These are phyloP conservation scores for Hypotaenidia okinawae DNA, from an alignment of 2,797 vertebrate species.

Conservation along the genomic window DNA sequence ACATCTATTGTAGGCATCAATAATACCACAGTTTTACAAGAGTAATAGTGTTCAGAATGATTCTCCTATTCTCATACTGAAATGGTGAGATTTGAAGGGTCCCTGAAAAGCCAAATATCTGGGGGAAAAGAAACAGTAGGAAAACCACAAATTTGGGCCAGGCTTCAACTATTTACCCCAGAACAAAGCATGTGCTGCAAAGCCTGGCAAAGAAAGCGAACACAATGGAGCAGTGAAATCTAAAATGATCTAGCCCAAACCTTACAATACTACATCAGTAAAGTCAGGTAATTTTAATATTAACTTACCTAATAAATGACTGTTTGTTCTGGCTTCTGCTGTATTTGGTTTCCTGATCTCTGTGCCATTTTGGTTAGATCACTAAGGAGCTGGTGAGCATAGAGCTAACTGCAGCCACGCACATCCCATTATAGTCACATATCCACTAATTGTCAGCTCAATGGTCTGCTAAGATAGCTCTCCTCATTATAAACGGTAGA, in stretches of 20 bases:
- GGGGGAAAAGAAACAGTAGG: neutral
- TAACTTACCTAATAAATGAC: neutral
- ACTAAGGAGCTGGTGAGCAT: neutral
- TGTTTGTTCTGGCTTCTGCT: neutral
- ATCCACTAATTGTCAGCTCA: neutral
- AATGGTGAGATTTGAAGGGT: neutral
- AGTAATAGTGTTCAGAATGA: neutral
- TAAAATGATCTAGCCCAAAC: neutral
- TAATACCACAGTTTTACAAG: neutral
- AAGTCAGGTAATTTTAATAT: neutral
- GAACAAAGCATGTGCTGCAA: neutral
- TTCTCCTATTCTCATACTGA: neutral
- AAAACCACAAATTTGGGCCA: neutral
- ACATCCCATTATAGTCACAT: neutral
- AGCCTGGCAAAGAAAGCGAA: neutral
- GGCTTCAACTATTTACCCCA: neutral
- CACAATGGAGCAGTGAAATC: neutral
- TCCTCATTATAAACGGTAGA: neutral
- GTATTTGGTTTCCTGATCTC: neutral
- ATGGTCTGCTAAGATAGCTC: neutral
- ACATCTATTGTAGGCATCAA: neutral
- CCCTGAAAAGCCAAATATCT: neutral
- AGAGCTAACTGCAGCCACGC: neutral
- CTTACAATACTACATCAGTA: neutral
- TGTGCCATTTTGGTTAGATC: neutral